Evolutionary conservation across 2,113 vertebrate species (phyloP).

Genomic region (Pogona vitticeps): DNA sequence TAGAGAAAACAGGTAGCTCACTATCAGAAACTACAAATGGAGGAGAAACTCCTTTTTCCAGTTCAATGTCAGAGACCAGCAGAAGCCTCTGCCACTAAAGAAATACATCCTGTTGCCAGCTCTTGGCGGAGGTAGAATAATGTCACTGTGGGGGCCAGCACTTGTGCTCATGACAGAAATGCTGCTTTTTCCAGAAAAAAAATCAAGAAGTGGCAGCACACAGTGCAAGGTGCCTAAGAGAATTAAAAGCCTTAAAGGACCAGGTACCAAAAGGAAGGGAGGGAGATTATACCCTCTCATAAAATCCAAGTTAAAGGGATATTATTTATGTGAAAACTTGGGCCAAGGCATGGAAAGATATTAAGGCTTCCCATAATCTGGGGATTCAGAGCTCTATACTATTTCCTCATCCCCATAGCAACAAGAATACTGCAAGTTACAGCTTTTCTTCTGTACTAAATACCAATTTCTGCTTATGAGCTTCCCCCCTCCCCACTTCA

Average conservation of each 20-base stretch:
- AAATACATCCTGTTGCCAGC: conserved; percentile 56
- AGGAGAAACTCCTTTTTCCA: conserved; percentile 68
- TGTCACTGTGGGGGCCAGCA: conserved; percentile 55
- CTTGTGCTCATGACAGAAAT: conserved; percentile 20
- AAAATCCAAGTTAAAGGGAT: not conserved
- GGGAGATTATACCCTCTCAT: conserved; percentile 8
- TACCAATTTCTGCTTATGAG: conserved; percentile 37
- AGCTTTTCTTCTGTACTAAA: conserved; percentile 47
- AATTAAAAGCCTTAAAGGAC: conserved; percentile 42
- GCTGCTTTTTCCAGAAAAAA: conserved; percentile 40
- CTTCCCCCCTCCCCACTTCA: conserved; percentile 45
- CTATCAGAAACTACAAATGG: conserved; percentile 51
- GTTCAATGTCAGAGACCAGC: conserved; percentile 61
- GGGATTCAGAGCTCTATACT: conserved; percentile 43
- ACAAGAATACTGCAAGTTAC: conserved; percentile 20
- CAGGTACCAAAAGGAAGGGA: conserved; percentile 36
- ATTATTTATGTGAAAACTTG: conserved; percentile 25
- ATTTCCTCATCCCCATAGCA: conserved; percentile 44
- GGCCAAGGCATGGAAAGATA: conserved; percentile 52
- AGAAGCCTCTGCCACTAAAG: conserved; percentile 50
- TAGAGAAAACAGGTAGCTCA: conserved; percentile 57
- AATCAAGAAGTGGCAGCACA: conserved; percentile 34
- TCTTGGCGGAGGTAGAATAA: conserved; percentile 58
- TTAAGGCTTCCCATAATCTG: conserved; percentile 50
- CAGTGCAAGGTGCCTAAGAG: conserved; percentile 38